Conservation (phyloP, 2,797 vertebrate species). For the Capromys pilorides region DNA sequence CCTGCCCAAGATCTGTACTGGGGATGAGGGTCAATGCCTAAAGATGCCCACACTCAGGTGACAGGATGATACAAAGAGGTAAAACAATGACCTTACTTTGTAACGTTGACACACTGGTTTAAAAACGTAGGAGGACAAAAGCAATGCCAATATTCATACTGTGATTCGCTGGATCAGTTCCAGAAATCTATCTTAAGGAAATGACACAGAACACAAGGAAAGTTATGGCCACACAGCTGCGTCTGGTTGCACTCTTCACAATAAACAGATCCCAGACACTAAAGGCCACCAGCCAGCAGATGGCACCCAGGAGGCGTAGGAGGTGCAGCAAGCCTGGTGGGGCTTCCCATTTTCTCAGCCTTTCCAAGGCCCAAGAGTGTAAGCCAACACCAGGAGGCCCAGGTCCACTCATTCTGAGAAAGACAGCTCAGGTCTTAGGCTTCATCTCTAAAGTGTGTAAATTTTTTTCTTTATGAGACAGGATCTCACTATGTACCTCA, state of each 20-base stretch:
- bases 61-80: background rate
- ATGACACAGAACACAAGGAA: background rate
- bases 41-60: background rate
- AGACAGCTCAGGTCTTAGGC: background rate
- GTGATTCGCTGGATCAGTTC: background rate
- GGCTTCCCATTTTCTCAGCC: background rate
- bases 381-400: background rate
- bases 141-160: rapidly evolving
- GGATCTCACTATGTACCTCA: too few relatives aligned
- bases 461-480: too few relatives aligned
- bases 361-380: too few relatives aligned
- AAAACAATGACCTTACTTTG: background rate
- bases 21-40: background rate
- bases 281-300: background rate
- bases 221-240: background rate
- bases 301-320: background rate
- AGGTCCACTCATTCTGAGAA: background rate
- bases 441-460: background rate
- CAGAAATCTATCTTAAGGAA: background rate
- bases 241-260: background rate
- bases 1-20: background rate
- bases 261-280: too few relatives aligned
- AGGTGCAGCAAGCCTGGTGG: rapidly evolving
- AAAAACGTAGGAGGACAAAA: background rate
- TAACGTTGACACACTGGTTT: background rate